A percentile compares a stretch with the other conserved stretches of the same genome.
phyloP scores from a whole-genome alignment of 2,113 vertebrate genomes.

The Felis chaus region DNA sequence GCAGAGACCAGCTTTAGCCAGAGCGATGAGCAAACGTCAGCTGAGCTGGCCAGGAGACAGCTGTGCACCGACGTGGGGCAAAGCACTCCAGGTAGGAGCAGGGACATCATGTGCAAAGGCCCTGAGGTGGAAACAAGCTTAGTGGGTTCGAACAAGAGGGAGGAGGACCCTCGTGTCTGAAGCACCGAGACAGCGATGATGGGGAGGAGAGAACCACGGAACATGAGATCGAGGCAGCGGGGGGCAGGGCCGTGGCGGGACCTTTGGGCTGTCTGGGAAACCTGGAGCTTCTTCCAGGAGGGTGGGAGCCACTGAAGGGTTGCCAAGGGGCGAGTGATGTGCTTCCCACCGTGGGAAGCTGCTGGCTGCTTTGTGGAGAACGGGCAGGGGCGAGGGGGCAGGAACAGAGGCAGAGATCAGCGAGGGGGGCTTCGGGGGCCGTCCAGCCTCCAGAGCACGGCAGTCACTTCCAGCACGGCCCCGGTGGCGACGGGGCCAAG shows the following conservation, averaged over 20 bases:
- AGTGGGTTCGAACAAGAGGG: background rate
- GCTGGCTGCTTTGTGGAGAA: background rate
- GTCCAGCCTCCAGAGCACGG: accelerated
- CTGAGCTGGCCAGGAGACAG: background rate
- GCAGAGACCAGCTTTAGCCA: accelerated
- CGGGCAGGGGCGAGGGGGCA: no score
- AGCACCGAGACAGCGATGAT: accelerated
- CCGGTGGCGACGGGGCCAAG: accelerated
- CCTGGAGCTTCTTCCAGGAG: background rate
- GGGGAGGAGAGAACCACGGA: accelerated
- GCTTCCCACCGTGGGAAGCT: no score
- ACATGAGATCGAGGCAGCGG: background rate
- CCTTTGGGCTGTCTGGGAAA: background rate
- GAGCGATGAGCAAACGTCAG: background rate
- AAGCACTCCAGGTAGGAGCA: background rate
- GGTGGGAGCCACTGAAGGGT: background rate
- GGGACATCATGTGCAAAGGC: background rate
- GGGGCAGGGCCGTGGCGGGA: accelerated
- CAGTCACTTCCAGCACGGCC: accelerated
- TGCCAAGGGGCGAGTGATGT: no score
- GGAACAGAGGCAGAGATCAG: background rate
- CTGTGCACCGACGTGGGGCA: accelerated
- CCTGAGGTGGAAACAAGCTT: background rate
- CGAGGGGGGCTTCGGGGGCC: background rate
- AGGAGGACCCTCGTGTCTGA: background rate